Evolutionary conservation across 92 coral and sea anemone species (phyloP), one percentile per base, ranked within the genome.

Genomic region (Bergia puertoricense): DNA sequence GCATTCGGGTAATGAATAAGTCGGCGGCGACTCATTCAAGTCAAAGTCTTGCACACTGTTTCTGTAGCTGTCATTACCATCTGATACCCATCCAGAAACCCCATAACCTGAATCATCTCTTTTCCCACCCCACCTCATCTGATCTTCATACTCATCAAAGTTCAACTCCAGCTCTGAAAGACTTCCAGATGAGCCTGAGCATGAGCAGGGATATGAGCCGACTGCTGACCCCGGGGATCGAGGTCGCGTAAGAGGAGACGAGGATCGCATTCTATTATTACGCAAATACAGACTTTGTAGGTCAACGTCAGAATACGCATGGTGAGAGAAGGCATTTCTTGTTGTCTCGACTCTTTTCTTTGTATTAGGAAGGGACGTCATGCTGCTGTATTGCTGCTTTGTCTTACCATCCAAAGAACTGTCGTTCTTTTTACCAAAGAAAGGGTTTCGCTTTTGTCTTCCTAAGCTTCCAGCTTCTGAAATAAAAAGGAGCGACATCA

Each of bases 121-220:
- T 5, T 44, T 68, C 43, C 46, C 30, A 41, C 20, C 30, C 51
- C 51, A 62, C 20, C 74, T 44, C 59, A 39, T n/a, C 18, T 81
- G 75, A 37, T 45, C 43, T 69, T 69, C 66, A 4, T 7, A 30
- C 30, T 84, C 38, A 46, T 84, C 62, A 4, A 18, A 84, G 65
- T 72, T 36, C 18, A 84, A 72, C 67, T 48, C 77, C 2, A 46
- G 5, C 56, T 71, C 77, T 16, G 78, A 69, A 44, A 44, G 77
- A 48, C 87, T 84, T 46, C 67, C 87, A 48, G 87, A 84, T 50
- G 78, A 13, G 44, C 13, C 42, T 72, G 87, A 13, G 44, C 13
- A 66, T 72, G 87, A 84, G 30, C 66, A 30, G 78, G 44, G 65
- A 36, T 46, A 42, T 8, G 86, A 69, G 22, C 69, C 69, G 23